A percentile compares a stretch with the other conserved stretches of the same genome.
Evolutionary conservation across 2,888 invertebrate genomes (phyloP).

Genomic region (Ellobium chinense): DNA sequence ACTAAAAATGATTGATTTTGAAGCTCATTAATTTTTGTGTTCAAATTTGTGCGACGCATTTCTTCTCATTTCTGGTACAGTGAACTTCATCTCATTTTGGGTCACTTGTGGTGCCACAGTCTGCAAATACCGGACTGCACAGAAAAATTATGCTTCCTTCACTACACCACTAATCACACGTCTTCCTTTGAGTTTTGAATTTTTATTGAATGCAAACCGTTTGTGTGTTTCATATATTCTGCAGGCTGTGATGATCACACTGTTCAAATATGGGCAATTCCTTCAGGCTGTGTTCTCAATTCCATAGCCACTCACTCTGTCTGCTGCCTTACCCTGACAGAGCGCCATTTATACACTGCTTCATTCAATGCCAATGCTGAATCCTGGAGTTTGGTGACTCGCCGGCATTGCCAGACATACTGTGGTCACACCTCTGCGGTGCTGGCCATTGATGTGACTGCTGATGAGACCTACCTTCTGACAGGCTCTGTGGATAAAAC

Average conservation of each 20-base stretch:
- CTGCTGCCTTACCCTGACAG: constrained; percentile 31
- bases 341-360: constrained; percentile 31
- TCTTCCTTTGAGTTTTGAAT: too few relatives aligned
- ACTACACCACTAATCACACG: too few relatives aligned
- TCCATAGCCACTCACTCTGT: constrained; percentile 36
- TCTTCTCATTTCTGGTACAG: too few relatives aligned
- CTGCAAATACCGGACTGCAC: too few relatives aligned
- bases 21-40: too few relatives aligned
- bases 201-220: too few relatives aligned
- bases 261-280: constrained; percentile 37
- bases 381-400: constrained; percentile 31
- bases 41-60: too few relatives aligned
- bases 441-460: constrained; percentile 34
- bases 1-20: too few relatives aligned
- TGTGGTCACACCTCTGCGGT: constrained; percentile 45
- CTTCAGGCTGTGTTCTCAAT: background rate
- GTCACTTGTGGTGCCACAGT: too few relatives aligned
- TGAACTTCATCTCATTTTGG: too few relatives aligned
- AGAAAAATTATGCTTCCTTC: too few relatives aligned
- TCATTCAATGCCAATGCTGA: constrained; percentile 45
- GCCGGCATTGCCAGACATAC: constrained; percentile 13
- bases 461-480: constrained; percentile 26
- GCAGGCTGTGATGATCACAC: constrained; percentile 44
- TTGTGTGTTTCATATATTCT: too few relatives aligned
- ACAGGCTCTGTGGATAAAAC: constrained; percentile 44